These are phyloP conservation scores for Buceros bicornis DNA, from an alignment of 2,797 vertebrate species.

Conservation along the genomic window DNA sequence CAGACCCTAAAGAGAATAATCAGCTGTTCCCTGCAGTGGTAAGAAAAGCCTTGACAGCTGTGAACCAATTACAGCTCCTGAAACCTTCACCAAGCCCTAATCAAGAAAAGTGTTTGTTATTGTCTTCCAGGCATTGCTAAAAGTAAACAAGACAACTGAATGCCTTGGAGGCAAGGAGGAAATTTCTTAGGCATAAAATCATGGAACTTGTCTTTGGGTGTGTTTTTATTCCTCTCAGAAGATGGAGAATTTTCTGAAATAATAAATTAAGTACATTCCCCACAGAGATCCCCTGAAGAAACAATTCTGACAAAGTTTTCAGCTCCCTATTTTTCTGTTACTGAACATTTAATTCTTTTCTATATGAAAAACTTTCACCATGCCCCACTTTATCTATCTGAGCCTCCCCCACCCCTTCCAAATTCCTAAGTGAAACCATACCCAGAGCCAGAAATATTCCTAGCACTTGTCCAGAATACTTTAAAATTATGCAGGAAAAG, in stretches of 20 bases:
- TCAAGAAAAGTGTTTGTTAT: constrained; percentile 59
- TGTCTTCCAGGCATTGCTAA: constrained; percentile 36
- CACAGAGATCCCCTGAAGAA: background rate
- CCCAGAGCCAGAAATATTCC: constrained; percentile 18
- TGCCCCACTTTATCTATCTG: background rate
- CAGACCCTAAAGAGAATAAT: constrained; percentile 24
- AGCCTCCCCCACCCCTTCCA: constrained; percentile 2
- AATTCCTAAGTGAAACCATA: constrained; percentile 66
- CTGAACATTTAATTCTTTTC: background rate
- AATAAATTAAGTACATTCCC: background rate
- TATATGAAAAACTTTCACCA: constrained; percentile 23
- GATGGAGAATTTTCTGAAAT: constrained; percentile 11
- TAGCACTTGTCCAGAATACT: constrained; percentile 44
- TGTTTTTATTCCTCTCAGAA: constrained; percentile 20
- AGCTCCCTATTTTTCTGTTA: constrained; percentile 22
- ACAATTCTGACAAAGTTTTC: background rate
- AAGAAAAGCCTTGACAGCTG: constrained; percentile 65
- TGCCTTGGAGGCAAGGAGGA: background rate
- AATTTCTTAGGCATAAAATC: constrained; percentile 21
- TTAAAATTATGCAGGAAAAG: constrained; percentile 61
- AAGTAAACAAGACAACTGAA: constrained; percentile 51
- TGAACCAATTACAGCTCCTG: constrained; percentile 35
- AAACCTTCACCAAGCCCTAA: constrained; percentile 41
- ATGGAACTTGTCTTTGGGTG: background rate
- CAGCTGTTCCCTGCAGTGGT: constrained; percentile 44